Evolutionary conservation across 2,113 vertebrate genomes (phyloP).

Genomic region (Nicator chloris): DNA sequence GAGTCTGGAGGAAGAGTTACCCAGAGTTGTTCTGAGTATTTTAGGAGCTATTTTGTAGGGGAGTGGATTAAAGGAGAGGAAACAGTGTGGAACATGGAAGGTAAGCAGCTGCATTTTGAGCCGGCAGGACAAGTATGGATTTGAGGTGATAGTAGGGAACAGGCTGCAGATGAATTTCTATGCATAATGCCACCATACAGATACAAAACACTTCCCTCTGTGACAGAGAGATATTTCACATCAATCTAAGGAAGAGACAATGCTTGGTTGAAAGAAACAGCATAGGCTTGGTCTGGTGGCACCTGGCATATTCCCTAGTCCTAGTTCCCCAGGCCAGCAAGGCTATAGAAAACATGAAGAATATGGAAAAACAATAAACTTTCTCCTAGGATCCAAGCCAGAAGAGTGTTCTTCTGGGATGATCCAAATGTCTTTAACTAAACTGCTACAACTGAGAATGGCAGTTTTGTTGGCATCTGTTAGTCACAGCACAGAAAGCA

Average conservation of each 20-base stretch:
- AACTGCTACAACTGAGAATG: neutral
- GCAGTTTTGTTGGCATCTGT: neutral
- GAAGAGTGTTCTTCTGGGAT: neutral
- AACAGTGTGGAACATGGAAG: neutral
- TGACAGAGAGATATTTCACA: neutral
- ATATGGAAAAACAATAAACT: neutral
- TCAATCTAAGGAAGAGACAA: neutral
- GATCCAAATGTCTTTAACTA: neutral
- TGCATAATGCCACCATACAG: neutral
- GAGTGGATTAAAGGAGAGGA: neutral
- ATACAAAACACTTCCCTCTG: neutral
- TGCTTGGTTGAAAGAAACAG: neutral
- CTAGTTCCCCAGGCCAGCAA: neutral
- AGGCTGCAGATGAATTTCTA: neutral
- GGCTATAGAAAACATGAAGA: neutral
- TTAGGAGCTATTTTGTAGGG: neutral
- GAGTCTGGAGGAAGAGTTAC: neutral
- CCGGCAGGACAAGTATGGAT: neutral
- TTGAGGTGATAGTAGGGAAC: neutral
- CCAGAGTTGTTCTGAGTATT: neutral
- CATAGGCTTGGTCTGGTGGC: neutral
- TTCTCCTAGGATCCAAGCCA: neutral
- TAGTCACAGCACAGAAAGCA: neutral
- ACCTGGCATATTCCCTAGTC: neutral
- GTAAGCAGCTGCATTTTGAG: neutral